Conservation (phyloP, 2,797 vertebrate species). For the Catharus ustulatus region DNA sequence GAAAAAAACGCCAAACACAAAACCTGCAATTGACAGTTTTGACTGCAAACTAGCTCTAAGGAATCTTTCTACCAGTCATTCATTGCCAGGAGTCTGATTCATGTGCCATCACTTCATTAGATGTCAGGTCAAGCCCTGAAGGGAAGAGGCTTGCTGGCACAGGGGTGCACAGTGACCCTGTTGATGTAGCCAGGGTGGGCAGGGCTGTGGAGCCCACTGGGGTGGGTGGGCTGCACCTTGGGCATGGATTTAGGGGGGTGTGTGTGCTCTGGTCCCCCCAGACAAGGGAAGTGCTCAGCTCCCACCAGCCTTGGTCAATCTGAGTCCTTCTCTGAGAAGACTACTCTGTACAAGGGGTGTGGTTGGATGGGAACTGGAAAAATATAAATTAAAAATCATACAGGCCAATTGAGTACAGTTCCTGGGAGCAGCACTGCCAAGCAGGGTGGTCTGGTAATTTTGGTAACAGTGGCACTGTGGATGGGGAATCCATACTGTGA, state of each 20-base stretch:
- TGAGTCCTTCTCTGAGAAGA: neutral
- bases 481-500: neutral
- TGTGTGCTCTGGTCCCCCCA: neutral
- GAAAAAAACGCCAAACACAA: fast-evolving
- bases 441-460: neutral
- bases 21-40: neutral
- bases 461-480: neutral
- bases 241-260: fast-evolving
- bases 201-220: neutral
- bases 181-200: neutral
- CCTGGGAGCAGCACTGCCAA: neutral
- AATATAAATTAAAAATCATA: fast-evolving
- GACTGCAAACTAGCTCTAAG: neutral
- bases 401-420: neutral
- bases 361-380: neutral
- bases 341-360: neutral
- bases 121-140: neutral
- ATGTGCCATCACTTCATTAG: constrained; percentile 47
- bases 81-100: constrained; percentile 23
- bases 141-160: neutral
- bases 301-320: neutral
- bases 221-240: neutral
- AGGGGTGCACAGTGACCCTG: fast-evolving
- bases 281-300: neutral
- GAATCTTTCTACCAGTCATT: constrained; percentile 59